These are phyloP conservation scores for Subacronicta megacephala DNA, from an alignment of 2,888 invertebrate genomes.

Conservation along the genomic window DNA sequence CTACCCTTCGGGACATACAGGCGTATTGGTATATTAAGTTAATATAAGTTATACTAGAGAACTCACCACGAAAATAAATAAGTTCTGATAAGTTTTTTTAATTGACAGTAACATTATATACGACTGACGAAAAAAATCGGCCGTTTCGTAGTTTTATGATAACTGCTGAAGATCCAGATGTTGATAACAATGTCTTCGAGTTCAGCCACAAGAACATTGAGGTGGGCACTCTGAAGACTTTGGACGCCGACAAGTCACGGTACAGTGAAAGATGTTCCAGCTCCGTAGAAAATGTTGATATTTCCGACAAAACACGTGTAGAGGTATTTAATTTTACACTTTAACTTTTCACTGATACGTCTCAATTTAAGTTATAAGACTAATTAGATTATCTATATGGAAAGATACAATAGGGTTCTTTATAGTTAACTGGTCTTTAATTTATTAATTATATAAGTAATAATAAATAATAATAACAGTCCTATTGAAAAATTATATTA, in stretches of 20 bases:
- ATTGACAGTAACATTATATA: conserved; percentile 69
- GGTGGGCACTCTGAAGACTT: conserved; percentile 79
- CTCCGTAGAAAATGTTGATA: conserved; percentile 81
- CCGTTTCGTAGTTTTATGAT: conserved; percentile 85
- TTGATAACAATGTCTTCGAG: conserved; percentile 69
- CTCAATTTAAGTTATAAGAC: not conserved
- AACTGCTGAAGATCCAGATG: conserved; percentile 80
- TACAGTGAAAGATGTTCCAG: conserved; percentile 80
- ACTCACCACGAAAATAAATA: too few relatives aligned
- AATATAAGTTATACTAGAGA: too few relatives aligned
- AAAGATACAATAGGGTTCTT: too few relatives aligned
- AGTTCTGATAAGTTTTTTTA: too few relatives aligned
- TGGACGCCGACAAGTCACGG: conserved; percentile 71
- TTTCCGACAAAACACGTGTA: conserved; percentile 72
- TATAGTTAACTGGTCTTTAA: too few relatives aligned
- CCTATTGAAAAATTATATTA: too few relatives aligned
- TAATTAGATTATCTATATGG: too few relatives aligned
- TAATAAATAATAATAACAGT: too few relatives aligned
- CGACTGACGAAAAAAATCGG: conserved; percentile 58
- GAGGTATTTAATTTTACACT: conserved; percentile 64
- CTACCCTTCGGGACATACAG: too few relatives aligned
- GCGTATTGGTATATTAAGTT: too few relatives aligned
- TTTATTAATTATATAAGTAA: too few relatives aligned
- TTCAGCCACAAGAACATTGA: conserved; percentile 63
- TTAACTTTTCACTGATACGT: not conserved